These are phyloP conservation scores for Meteorus cinctellus DNA, from an alignment of 2,888 invertebrate species.

Conservation along the genomic window DNA sequence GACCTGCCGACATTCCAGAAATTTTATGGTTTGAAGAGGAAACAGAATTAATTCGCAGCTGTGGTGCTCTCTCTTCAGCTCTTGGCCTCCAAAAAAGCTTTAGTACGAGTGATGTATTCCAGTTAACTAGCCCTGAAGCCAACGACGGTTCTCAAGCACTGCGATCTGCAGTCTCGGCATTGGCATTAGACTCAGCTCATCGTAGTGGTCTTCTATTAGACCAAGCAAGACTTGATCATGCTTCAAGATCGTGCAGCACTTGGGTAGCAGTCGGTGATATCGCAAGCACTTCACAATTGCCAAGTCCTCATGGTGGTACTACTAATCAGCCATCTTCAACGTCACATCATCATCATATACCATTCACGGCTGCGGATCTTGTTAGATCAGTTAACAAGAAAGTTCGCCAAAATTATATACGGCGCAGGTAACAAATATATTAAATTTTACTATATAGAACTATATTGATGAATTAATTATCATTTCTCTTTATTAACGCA, in stretches of 20 bases:
- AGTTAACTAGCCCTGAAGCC: conserved; percentile 76
- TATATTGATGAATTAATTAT: too few species aligned
- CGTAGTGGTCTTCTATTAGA: conserved; percentile 76
- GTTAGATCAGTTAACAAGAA: conserved; percentile 87
- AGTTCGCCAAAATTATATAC: conserved; percentile 88
- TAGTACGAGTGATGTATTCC: conserved; percentile 86
- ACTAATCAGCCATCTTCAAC: conserved; percentile 65
- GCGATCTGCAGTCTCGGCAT: conserved; percentile 75
- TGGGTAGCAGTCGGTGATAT: conserved; percentile 89
- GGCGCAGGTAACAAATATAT: conserved; percentile 74
- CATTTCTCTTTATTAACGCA: not conserved
- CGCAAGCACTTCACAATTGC: conserved; percentile 85
- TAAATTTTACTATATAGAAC: too few species aligned
- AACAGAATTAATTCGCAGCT: conserved; percentile 85
- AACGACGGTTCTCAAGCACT: conserved; percentile 61
- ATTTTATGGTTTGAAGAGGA: conserved; percentile 83
- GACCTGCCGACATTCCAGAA: conserved; percentile 79
- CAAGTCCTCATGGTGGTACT: conserved; percentile 85
- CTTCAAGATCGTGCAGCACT: conserved; percentile 86
- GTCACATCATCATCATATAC: conserved; percentile 74
- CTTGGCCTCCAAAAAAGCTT: conserved; percentile 89
- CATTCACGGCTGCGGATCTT: conserved; percentile 80
- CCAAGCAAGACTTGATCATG: conserved; percentile 77
- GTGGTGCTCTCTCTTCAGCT: conserved; percentile 86
- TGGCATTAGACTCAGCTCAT: conserved; percentile 77